These are phyloP conservation scores for Gorsachius goisagi DNA, from an alignment of 2,113 vertebrate species.

Conservation along the genomic window DNA sequence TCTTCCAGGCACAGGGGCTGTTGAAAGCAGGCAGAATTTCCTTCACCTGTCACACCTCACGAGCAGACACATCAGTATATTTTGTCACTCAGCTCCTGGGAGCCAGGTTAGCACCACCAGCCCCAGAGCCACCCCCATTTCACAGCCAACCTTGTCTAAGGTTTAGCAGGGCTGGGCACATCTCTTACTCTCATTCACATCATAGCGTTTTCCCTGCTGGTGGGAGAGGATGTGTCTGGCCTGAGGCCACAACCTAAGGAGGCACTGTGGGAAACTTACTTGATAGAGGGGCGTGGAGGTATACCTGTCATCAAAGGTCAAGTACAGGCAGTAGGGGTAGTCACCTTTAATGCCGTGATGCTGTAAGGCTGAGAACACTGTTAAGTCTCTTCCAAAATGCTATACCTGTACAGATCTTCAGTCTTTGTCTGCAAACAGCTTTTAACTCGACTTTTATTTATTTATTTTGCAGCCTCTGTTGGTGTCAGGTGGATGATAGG, in stretches of 20 bases:
- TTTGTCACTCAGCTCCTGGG: not conserved
- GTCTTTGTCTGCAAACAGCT: not conserved
- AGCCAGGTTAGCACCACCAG: not conserved
- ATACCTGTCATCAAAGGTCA: not conserved
- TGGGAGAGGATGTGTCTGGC: not conserved
- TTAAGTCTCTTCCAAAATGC: not conserved
- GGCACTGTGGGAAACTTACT: not conserved
- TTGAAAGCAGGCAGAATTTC: not conserved
- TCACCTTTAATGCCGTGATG: not conserved
- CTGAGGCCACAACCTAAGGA: not conserved
- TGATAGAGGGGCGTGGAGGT: not conserved
- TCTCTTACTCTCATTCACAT: not conserved
- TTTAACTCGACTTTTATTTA: not conserved
- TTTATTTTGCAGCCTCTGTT: constrained; percentile 79
- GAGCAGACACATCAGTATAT: accelerated
- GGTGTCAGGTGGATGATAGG: constrained; percentile 95
- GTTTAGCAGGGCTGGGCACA: not conserved
- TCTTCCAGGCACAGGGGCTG: not conserved
- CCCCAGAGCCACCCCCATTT: not conserved
- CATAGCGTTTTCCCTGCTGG: not conserved
- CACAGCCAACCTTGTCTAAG: not conserved
- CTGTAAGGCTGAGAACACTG: not conserved
- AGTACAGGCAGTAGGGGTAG: accelerated
- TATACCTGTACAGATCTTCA: not conserved
- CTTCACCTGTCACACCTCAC: not conserved